A percentile compares a stretch with the other conserved stretches of the same genome.
Conservation (phyloP, 2,113 vertebrate genomes). For the Sigmodon hispidus region DNA sequence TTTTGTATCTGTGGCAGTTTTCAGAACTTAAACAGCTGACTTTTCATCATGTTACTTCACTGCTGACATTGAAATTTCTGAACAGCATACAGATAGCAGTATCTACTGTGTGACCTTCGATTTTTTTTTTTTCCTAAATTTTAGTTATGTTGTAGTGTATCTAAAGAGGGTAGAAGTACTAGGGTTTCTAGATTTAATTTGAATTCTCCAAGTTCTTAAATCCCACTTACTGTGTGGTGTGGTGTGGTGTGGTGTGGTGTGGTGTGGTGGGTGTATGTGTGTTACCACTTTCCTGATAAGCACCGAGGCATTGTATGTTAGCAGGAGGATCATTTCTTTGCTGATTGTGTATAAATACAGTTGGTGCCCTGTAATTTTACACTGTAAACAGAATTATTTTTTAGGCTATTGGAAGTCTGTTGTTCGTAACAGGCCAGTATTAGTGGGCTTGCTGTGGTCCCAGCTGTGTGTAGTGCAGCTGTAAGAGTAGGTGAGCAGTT, state of each 20-base stretch:
- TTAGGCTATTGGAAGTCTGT: neutral
- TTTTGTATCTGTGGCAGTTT: slow-evolving; percentile 19
- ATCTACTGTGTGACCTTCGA: neutral
- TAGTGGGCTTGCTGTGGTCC: neutral
- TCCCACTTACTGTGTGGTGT: too few relatives aligned
- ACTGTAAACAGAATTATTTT: neutral
- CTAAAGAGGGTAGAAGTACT: neutral
- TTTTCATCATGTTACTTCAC: neutral
- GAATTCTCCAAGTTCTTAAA: slow-evolving; percentile 10
- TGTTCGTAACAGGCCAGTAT: neutral
- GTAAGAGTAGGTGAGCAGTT: accelerated
- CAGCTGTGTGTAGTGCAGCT: neutral
- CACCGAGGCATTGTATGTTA: neutral
- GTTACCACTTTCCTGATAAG: neutral
- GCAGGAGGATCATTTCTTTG: neutral
- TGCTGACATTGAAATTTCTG: neutral
- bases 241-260: too few relatives aligned
- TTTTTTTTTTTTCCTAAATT: neutral
- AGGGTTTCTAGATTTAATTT: slow-evolving; percentile 50
- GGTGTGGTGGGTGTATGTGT: too few relatives aligned
- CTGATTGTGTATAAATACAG: neutral
- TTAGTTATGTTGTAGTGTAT: neutral
- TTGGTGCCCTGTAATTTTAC: slow-evolving; percentile 21
- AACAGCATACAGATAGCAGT: neutral
- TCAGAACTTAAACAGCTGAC: slow-evolving; percentile 14